These are phyloP conservation scores for Esox masquinongy DNA, from an alignment of 2,797 vertebrate genomes.

Conservation along the genomic window DNA sequence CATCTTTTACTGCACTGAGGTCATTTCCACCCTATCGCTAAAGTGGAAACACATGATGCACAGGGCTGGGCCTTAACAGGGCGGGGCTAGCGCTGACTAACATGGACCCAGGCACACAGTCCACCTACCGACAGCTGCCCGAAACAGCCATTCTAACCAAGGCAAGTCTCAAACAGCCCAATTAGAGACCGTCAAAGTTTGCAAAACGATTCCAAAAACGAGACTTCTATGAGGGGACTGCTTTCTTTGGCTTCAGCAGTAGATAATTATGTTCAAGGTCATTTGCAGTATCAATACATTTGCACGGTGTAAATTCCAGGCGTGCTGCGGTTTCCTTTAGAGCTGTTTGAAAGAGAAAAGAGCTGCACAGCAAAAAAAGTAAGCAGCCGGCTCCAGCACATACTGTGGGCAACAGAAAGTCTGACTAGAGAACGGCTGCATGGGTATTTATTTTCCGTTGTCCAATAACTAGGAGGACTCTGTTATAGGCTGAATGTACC, in stretches of 20 bases:
- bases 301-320: constrained; percentile 67
- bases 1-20: constrained; percentile 81
- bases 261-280: constrained; percentile 24
- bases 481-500: neutral
- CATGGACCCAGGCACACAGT: neutral
- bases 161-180: neutral
- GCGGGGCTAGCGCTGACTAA: constrained; percentile 53
- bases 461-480: neutral
- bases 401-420: neutral
- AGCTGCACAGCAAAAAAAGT: constrained; percentile 66
- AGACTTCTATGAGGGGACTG: constrained; percentile 3
- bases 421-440: constrained; percentile 56
- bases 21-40: constrained; percentile 80
- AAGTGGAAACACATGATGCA: constrained; percentile 78
- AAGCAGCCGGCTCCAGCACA: constrained; percentile 61
- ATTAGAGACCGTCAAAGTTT: neutral
- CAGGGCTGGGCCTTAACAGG: constrained; percentile 70
- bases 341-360: constrained; percentile 49
- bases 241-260: constrained; percentile 36
- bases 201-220: neutral
- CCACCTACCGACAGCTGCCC: neutral
- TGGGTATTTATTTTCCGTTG: constrained; percentile 53
- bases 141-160: neutral
- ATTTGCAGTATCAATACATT: constrained; percentile 47
- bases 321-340: constrained; percentile 73